Evolutionary conservation across 2,888 invertebrate species (phyloP), one percentile per base, ranked within the genome.

Genomic region (Anoncus sp.): DNA sequence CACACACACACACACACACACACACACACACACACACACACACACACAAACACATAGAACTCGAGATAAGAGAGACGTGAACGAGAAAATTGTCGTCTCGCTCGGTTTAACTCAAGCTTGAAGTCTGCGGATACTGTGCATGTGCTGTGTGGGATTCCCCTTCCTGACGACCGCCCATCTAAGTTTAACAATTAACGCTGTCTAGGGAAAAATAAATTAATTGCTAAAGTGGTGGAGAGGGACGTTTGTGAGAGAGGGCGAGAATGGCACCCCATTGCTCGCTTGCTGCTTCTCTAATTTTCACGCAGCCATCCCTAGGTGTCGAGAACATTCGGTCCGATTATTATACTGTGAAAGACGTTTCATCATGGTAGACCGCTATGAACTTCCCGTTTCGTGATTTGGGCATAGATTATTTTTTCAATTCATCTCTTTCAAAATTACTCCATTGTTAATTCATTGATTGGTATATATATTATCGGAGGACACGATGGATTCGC

Each of bases 161-260:
- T n/a, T n/a, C n/a, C 67, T 81, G 84, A 85, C 88, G 84, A 90
- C 90, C 90, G 87, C 89, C 86, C 84, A 90, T 91, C 89, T 89
- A 91, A 91, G 90, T 91, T 91, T 90, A 87, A 91, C 90, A 90
- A 91, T 90, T 91, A 91, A 89, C 89, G 86, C 83, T 81, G 82
- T 82, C 81, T 84, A 76, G 82, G 83, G 87, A 89, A 90, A 90
- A 90, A 90, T 89, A 88, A 89, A 90, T 89, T 90, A 89, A 89
- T 90, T 88, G 87, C 86, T 81, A 77, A 77, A 82, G 57, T 47
- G 38, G 57, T 47, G 69, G 20, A 47, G 81, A 76, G 74, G 81
- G 55, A 14, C 12, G 31, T 27, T 4, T 16, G 40, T 7, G 43
- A 72, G 35, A 45, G 62, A 53, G 72, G 45, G 51, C 22, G 67